A percentile compares a stretch with the other conserved stretches of the same genome.
Conservation (phyloP, 2,797 vertebrate species). For the Schizopygopsis malacanthus region DNA sequence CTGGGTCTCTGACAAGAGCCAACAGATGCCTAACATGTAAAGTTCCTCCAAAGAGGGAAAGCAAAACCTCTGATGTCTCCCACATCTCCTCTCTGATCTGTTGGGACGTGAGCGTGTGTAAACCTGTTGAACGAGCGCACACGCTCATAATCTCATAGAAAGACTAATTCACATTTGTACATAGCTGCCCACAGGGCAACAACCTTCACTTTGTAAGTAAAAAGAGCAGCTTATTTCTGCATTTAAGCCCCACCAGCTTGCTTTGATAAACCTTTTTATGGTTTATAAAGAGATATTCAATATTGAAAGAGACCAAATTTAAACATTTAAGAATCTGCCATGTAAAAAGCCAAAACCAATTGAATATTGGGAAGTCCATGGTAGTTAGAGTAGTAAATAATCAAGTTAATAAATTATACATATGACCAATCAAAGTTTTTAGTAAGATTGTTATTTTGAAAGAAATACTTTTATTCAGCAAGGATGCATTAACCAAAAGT, state of each 20-base stretch:
- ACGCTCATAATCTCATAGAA: constrained; percentile 50
- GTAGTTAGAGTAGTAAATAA: background rate
- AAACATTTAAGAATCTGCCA: background rate
- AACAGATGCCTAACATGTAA: constrained; percentile 83
- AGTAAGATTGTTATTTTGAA: background rate
- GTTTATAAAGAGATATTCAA: background rate
- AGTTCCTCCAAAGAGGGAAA: constrained; percentile 73
- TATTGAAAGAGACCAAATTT: background rate
- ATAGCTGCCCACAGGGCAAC: constrained; percentile 29
- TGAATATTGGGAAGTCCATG: too few relatives aligned
- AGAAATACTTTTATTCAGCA: background rate
- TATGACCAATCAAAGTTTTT: background rate
- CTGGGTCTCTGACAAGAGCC: constrained; percentile 77
- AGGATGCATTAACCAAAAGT: background rate
- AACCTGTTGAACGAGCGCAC: constrained; percentile 69
- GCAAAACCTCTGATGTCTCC: constrained; percentile 72
- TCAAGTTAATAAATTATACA: background rate
- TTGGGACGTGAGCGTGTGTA: constrained; percentile 71
- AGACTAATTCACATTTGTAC: constrained; percentile 47
- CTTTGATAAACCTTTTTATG: background rate
- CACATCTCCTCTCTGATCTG: constrained; percentile 66
- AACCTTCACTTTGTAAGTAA: background rate
- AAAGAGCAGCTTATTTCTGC: constrained; percentile 1
- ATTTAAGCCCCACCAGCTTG: constrained; percentile 67
- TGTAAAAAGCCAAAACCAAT: background rate